A percentile compares a stretch with the other conserved stretches of the same genome.
These are phyloP conservation scores for Cosmorhoe ocellata DNA, from an alignment of 2,888 invertebrate genomes.

Conservation along the genomic window DNA sequence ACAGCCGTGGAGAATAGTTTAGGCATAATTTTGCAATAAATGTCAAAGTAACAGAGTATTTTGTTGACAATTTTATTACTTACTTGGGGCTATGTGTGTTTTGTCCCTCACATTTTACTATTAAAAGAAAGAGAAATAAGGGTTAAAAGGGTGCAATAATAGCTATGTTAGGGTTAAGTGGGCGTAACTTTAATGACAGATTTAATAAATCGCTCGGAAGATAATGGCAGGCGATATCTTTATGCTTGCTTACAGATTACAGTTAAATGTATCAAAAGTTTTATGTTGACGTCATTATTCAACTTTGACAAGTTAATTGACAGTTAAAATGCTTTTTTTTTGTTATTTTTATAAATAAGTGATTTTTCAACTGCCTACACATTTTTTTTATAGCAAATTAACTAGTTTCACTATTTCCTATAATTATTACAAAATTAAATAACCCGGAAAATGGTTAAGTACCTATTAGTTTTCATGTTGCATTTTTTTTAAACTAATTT, in stretches of 20 bases:
- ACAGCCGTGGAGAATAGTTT: constrained; percentile 28
- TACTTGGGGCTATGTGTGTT: constrained; percentile 34
- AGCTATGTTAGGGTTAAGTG: constrained; percentile 64
- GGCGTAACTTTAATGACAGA: constrained; percentile 68
- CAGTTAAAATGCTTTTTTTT: background rate
- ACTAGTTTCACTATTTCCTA: too few relatives aligned
- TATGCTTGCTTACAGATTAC: constrained; percentile 31
- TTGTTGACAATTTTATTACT: constrained; percentile 54
- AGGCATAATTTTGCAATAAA: constrained; percentile 69
- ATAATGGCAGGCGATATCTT: constrained; percentile 44
- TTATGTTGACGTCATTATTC: constrained; percentile 17
- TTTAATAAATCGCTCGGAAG: constrained; percentile 74
- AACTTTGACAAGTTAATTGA: constrained; percentile 34
- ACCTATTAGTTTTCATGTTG: too few relatives aligned
- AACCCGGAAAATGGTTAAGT: too few relatives aligned
- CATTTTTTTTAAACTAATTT: too few relatives aligned
- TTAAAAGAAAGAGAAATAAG: constrained; percentile 35
- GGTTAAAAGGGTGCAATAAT: constrained; percentile 43
- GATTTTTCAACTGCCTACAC: too few relatives aligned
- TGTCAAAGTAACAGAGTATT: constrained; percentile 47
- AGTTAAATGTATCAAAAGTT: constrained; percentile 27
- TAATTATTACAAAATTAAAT: too few relatives aligned
- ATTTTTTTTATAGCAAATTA: too few relatives aligned
- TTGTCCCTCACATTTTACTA: constrained; percentile 36
- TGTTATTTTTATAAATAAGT: background rate